Evolutionary conservation across 2,113 vertebrate species (phyloP), one percentile per base, ranked within the genome.

Genomic region (Todiramphus chloris): DNA sequence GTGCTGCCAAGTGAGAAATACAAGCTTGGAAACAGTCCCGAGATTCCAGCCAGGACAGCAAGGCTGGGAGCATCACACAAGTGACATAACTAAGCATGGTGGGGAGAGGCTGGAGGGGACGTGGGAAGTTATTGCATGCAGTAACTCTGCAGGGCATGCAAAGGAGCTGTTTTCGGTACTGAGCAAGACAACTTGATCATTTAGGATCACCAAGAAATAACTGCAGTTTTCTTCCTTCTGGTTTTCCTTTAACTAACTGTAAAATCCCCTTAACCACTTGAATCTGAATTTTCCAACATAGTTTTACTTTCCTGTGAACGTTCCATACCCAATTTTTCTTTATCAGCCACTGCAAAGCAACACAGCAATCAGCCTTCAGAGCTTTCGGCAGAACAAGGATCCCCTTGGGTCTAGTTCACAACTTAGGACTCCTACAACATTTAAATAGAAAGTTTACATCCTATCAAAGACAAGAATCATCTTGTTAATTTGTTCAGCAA

Each of bases 1-100:
- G 94, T 70, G 96, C 96, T 97, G 96, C 95, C 96, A 97, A 96
- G 96, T 97, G 95, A 97, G 96, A 96, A 96, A 97, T 56, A 93
- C 95, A 95, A 80, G 95, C 96, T 94, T 96, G 95, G 96, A 97
- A 96, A 85, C 93, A 43, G 81, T 41, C 84, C 95, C 15, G 62
- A 97, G 94, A 96, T 90, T 93, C 95, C 96, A 96, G 96, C 94
- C 96, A 97, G 96, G 96, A 96, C 95, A 96, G 95, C 93, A 9
- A 80, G 74, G 95, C 96, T 96, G 2, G 9, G 70, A 96, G 96
- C 96, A 95, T 94, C 94, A 35, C 87, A 91, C 72, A 31, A 96
- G 94, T 91, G 96, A 96, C 96, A 96, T 59, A 94, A 89, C 89
- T 19, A 8, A 84, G 89, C 43, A 3, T n/a, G 89, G 24, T 91